phyloP scores from a whole-genome alignment of 1,140 invertebrate genomes.

The Monomorium pharaonis region DNA sequence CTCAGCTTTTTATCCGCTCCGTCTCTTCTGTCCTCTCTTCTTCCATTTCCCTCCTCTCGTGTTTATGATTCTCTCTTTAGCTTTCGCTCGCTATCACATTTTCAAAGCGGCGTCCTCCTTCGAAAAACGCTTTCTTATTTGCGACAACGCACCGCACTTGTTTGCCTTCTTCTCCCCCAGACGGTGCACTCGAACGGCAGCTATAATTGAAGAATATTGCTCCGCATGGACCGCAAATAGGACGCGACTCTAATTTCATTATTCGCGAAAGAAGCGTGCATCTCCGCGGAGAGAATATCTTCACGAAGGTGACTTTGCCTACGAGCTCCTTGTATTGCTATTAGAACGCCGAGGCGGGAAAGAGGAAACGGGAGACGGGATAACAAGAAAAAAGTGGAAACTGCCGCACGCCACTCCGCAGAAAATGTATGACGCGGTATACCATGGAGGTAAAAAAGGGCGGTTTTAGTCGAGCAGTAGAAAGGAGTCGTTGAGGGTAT shows the following conservation, averaged over 20 bases:
- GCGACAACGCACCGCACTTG: conserved; percentile 59
- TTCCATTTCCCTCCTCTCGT: background rate
- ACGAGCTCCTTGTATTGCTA: conserved; percentile 69
- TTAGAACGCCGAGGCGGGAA: conserved; percentile 44
- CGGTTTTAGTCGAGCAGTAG: conserved; percentile 31
- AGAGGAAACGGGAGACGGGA: conserved; percentile 6
- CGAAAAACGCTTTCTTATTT: conserved; percentile 70
- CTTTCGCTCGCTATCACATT: conserved; percentile 64
- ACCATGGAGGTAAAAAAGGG: conserved; percentile 35
- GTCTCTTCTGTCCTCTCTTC: conserved; percentile 21
- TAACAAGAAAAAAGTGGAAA: conserved; percentile 50
- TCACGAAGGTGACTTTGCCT: conserved; percentile 66
- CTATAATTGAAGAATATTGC: conserved; percentile 77
- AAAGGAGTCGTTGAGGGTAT: background rate
- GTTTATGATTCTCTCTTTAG: conserved; percentile 38
- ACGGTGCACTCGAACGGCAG: conserved; percentile 55
- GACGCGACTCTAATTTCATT: conserved; percentile 76
- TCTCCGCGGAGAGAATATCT: conserved; percentile 68
- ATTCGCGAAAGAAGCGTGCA: conserved; percentile 67
- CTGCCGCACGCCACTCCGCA: conserved; percentile 15
- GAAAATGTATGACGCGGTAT: conserved; percentile 61
- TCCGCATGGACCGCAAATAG: conserved; percentile 72
- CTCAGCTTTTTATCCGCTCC: conserved; percentile 45
- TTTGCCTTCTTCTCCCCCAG: background rate
- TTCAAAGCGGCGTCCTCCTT: conserved; percentile 63